Evolutionary conservation across 2,888 invertebrate species (phyloP), one percentile per base, ranked within the genome.

Genomic region (Ichneumoninae sp.): DNA sequence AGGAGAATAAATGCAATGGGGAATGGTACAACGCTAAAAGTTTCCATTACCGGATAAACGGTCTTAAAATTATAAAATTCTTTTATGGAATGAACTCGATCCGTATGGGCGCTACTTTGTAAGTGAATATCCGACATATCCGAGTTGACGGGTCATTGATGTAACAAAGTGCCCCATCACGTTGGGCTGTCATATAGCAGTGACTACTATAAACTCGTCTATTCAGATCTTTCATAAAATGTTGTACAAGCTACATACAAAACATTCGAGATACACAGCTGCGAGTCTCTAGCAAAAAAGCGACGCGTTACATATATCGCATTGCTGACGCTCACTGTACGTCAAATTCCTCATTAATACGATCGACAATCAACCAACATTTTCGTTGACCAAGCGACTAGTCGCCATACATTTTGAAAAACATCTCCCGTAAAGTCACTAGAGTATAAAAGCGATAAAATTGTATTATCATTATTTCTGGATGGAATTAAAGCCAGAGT

Each of bases 1-100:
- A 57, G 47, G 62, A 80, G 68, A 80, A 85, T 83, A 87, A 87
- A 87, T 86, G 86, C 87, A 79, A 78, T 82, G 83, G 87, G 87
- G 87, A 87, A 87, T 87, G 86, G 60, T 83, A 62, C 8, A 85
- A 79, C 40, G 36, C 47, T 44, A 40, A 83, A 50, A 82, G 71
- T 83, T 83, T 83, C 71, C 60, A 62, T 50, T 66, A 26, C n/a
- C 65, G 50, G 26, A 26, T 33, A 57, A n/a, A 33, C 16, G 44
- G 57, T 16, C 44, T 5, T 76, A 70, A 81, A 81, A 74, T 10
- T 62, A 65, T 40, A 52, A 68, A 54, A 26, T 36, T 54, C 8
- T 36, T n/a, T 80, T 57, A 75, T 87, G 87, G 87, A 87, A 87
- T 86, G 86, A 83, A 75, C 78, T 83, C 80, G 70, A 86, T 79